These are phyloP conservation scores for Paramisgurnus dabryanus DNA, from an alignment of 2,113 vertebrate species.

Conservation along the genomic window DNA sequence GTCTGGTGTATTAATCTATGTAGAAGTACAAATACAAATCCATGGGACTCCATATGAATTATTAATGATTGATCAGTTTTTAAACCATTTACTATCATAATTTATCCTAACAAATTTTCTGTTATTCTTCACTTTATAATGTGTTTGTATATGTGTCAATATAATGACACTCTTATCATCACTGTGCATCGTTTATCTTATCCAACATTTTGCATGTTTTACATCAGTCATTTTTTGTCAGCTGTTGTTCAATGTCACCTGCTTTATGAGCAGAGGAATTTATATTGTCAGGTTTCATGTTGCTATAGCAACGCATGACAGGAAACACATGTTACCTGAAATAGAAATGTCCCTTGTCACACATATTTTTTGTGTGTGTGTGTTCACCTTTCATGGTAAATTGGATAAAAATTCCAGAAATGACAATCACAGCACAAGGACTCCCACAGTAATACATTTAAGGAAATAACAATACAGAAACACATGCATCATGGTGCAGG, in stretches of 20 bases:
- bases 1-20: neutral
- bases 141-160: conserved; percentile 2
- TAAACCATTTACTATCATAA: neutral
- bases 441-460: conserved; percentile 58
- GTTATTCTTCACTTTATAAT: neutral
- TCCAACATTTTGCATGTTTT: neutral
- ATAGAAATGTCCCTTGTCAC: conserved; percentile 4
- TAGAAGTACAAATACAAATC: neutral
- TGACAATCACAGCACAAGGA: neutral
- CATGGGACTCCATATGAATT: neutral
- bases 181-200: neutral
- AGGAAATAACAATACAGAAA: conserved; percentile 33
- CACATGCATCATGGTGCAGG: too few relatives aligned
- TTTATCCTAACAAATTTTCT: neutral
- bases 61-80: neutral
- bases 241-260: conserved; percentile 19
- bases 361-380: neutral
- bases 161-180: neutral
- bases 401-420: neutral
- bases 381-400: neutral
- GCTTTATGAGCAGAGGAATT: conserved; percentile 9
- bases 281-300: conserved; percentile 15
- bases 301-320: conserved; percentile 43
- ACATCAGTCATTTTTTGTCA: conserved; percentile 27
- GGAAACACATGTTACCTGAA: conserved; percentile 21